Base-by-base conservation (phyloP, 2,888 invertebrate genomes). In the Leistus spinibarbis region DNA sequence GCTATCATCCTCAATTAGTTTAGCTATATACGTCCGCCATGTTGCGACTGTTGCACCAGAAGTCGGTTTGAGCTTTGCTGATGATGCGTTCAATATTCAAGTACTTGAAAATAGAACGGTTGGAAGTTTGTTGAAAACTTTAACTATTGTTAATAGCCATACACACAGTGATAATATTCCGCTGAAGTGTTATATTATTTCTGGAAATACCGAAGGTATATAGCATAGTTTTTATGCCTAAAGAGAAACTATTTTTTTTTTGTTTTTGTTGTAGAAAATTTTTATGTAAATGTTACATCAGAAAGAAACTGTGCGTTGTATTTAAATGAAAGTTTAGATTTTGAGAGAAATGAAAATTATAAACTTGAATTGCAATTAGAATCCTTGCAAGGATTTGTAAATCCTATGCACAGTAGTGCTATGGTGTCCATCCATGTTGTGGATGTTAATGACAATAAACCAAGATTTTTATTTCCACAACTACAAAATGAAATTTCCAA, bases 371-470 rank as follows among this genome's bases (percentile, higher is more conserved):
- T 97, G 10, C 91, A 92, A 79, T 87, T 97, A 0, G 91, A 93
- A 78, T 95, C 96, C 0, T 88, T 94, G 24, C 91, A 94, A 77
- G 95, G 95, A 1, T 89, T 94, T 3, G 91, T 95, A 23, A 95
- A 95, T 84, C 92, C 92, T 0, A 91, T 92, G 56, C 91, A 90
- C 78, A 93, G 92, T 80, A 89, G 89, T 20, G 92, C 95, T 0
- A 90, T 90, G 80, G 90, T 97, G 0, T 92, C 93, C 78, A 90
- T 98, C 0, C 92, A 94, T 78, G 92, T 98, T 0, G 87, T 90
- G 0, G 97, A 98, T 83, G 91, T 95, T 0, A 98, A 98, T 83
- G 97, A 98, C 83, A 97, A 97, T 83, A 88, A 89, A 0, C 97
- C 98, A 0, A 88, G 90, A 79, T 98, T 97, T 83, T 85, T 92